These are phyloP conservation scores for Varecia variegata DNA, from an alignment of 2,797 vertebrate species.

Conservation along the genomic window DNA sequence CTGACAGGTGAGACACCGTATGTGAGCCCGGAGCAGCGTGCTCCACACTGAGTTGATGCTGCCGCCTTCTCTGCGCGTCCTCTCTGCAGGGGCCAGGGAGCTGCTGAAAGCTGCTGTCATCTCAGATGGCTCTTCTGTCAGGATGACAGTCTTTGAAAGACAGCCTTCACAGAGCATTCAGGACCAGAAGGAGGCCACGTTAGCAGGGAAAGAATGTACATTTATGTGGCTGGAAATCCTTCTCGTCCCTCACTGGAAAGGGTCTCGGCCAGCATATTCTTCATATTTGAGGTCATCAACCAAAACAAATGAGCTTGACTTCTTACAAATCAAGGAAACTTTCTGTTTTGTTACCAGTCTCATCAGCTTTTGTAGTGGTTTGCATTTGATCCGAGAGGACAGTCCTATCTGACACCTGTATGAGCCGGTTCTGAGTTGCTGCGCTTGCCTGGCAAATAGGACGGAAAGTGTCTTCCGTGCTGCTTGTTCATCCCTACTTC, in stretches of 20 bases:
- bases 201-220: neutral
- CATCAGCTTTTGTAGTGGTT: neutral
- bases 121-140: neutral
- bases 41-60: neutral
- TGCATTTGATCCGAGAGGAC: neutral
- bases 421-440: neutral
- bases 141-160: neutral
- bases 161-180: neutral
- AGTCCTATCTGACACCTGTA: neutral
- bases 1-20: slow-evolving; percentile 36
- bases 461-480: neutral
- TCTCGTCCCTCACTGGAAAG: neutral
- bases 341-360: neutral
- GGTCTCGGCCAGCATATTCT: neutral
- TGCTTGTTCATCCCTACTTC: neutral
- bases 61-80: neutral
- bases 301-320: neutral
- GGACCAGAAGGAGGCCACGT: neutral
- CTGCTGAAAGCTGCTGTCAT: neutral
- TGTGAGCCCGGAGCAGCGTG: neutral
- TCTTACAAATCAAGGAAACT: neutral
- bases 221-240: too few relatives aligned
- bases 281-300: neutral
- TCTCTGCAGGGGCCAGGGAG: neutral
- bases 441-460: neutral